Base-by-base conservation (phyloP, 2,113 vertebrate genomes). In the Tetraodon nigroviridis region DNA sequence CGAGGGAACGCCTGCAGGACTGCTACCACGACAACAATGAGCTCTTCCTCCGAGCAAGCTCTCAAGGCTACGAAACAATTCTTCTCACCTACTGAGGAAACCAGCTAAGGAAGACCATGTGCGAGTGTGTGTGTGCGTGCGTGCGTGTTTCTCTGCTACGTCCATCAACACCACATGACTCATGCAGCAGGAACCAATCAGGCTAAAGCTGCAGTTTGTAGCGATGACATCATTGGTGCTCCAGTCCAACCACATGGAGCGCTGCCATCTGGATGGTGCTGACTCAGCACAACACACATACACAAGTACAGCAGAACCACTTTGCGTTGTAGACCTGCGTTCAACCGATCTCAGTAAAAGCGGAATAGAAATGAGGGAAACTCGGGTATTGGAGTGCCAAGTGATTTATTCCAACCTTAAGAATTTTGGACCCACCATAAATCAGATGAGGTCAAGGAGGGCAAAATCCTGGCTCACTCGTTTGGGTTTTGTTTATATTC, bases 181-280 rank as follows among this genome's bases (percentile, higher is more conserved):
- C 69, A 68, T 53, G 55, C 51, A 11, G 45, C n/a, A 1, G 6
- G n/a, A 58, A 20, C 83, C 77, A 82, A 84, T 82, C 69, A 51
- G n/a, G 79, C 37, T 58, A 63, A 69, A 64, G 52, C 48, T 48
- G 6, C 14, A 55, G 62, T 58, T 46, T 16, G 18, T 58, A 60
- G 72, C 57, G 73, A 73, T 81, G 85, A 80, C 81, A 82, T 84
- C 75, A 78, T 78, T 32, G 2, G 27, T 4, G 15, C 54, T 49
- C 51, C 15, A 55, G 70, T 80, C 64, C 79, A 74, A 78, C 69
- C 65, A 48, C 81, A 78, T 57, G 64, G 69, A 76, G 81, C 49
- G 81, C 75, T 50, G 67, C 83, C 85, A 85, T 87, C 85, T 87
- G 85, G 79, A 83, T 55, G 66, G 32, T 1, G 81, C 85, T 85